Evolutionary conservation across 2,888 invertebrate species (phyloP), one percentile per base, ranked within the genome.

Genomic region (Drosophila nr. perissopoda): DNA sequence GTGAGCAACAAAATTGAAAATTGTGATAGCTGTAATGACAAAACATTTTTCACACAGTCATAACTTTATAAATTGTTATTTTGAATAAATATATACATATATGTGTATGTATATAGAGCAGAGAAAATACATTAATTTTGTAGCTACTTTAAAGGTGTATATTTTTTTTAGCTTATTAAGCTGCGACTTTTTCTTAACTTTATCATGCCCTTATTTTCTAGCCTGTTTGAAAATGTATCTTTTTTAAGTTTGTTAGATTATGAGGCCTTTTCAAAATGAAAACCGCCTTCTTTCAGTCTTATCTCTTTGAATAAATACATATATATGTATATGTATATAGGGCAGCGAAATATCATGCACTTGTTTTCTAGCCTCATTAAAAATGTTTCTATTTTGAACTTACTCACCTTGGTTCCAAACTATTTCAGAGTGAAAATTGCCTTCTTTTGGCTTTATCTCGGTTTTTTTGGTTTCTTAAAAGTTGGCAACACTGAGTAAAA

Each of bases 401-500:
- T n/a, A n/a, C 2, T n/a, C 21, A 13, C 3, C 6, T 45, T 8
- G 8, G 1, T 2, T 25, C 2, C 8, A 8, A 45, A 25, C 10
- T 49, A 18, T 27, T 18, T 13, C 6, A 13, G 4, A 13, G 13
- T 11, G 11, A 21, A 52, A 16, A 31, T 0, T 0, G 13, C 7
- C 4, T n/a, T 21, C 6, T 52, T 7, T 29, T 21, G 8, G 10
- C 27, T 21, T 49, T 49, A 18, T 5, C 2, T 29, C 10, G 18
- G 18, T 27, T 18, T 8, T 27, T 8, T 29, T 29, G 45, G 25
- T 21, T 49, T 16, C 27, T 18, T 4, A 38, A 54, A 38, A 56
- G n/a, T n/a, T 29, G 57, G 3, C 57, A 42, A 16, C 57, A 57
- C 53, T 42, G 57, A 16, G 33, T 18, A 40, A 27, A 38, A 38